These are phyloP conservation scores for Cyprinus carpio DNA, from an alignment of 2,113 vertebrate species.

Conservation along the genomic window DNA sequence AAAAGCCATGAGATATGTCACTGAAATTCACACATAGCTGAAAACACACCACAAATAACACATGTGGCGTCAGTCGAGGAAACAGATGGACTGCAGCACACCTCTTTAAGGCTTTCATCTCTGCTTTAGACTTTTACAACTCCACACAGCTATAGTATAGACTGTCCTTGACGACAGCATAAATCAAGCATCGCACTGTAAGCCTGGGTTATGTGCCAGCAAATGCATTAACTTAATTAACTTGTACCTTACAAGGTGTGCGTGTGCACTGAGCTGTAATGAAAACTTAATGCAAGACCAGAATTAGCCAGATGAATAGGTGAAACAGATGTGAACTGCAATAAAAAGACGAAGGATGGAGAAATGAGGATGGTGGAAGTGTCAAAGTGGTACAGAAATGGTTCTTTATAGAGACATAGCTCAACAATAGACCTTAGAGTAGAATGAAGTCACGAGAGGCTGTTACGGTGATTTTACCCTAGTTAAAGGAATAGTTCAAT, in stretches of 20 bases:
- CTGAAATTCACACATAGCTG: neutral
- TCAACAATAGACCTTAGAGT: neutral
- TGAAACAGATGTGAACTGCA: slow-evolving; percentile 34
- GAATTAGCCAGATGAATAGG: slow-evolving; percentile 17
- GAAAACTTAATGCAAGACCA: slow-evolving; percentile 38
- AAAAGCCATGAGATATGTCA: slow-evolving; percentile 13
- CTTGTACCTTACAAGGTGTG: slow-evolving; percentile 50
- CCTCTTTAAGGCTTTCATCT: slow-evolving; percentile 24
- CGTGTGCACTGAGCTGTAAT: slow-evolving; percentile 1
- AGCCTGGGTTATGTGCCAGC: slow-evolving; percentile 48
- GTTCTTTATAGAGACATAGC: neutral
- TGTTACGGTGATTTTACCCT: neutral
- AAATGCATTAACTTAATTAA: slow-evolving; percentile 59
- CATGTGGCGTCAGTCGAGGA: neutral
- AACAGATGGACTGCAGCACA: neutral
- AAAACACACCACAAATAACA: slow-evolving; percentile 31
- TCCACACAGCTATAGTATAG: slow-evolving; percentile 44
- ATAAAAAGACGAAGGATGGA: neutral
- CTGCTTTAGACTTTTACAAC: slow-evolving; percentile 16
- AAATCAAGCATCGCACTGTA: slow-evolving; percentile 48
- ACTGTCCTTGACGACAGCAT: slow-evolving; percentile 54
- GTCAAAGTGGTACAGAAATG: neutral
- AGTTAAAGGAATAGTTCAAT: neutral
- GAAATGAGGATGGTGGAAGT: slow-evolving; percentile 2
- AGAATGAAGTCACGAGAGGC: neutral